Conservation (phyloP, 2,113 vertebrate genomes). For the Ceratotherium simum region DNA sequence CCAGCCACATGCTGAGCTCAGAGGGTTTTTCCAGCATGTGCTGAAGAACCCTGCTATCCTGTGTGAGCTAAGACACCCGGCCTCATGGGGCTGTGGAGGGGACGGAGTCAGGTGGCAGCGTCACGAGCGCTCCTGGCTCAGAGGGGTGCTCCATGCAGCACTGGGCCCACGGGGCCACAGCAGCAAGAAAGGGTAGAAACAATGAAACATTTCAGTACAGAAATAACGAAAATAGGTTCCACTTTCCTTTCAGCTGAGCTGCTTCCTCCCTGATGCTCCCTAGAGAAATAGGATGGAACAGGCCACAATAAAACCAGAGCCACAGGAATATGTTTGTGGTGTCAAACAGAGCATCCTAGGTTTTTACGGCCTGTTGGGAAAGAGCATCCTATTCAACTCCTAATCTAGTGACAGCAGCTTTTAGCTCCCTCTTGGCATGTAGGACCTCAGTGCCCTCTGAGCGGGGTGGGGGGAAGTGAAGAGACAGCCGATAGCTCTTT, state of each 20-base stretch:
- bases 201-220: neutral
- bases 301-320: neutral
- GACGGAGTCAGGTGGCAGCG: neutral
- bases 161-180: neutral
- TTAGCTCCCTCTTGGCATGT: too few relatives aligned
- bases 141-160: fast-evolving
- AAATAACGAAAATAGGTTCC: too few relatives aligned
- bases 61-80: neutral
- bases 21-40: neutral
- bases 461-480: neutral
- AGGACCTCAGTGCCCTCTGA: neutral
- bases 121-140: neutral
- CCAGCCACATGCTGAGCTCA: too few relatives aligned
- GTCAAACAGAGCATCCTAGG: neutral
- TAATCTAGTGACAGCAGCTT: neutral
- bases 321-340: neutral
- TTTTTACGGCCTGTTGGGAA: neutral
- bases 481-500: neutral
- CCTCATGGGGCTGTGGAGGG: fast-evolving
- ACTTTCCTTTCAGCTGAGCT: neutral
- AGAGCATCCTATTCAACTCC: neutral
- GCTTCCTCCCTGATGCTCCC: neutral
- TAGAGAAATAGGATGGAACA: neutral
- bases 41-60: neutral
- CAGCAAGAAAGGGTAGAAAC: neutral